Conservation (phyloP, 2,888 invertebrate species). For the Eremobia ochroleuca region DNA sequence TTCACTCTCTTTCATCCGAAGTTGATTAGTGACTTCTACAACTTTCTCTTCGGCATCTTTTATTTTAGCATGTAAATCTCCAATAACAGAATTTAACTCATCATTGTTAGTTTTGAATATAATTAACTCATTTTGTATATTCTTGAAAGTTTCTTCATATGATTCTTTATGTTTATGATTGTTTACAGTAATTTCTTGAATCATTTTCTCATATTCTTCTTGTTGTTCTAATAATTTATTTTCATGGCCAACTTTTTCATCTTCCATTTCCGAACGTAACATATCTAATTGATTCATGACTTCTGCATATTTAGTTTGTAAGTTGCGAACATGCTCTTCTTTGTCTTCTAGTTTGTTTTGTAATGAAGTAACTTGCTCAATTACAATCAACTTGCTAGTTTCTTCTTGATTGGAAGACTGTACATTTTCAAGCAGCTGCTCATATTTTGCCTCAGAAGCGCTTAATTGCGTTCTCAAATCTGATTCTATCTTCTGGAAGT, state of each 20-base stretch:
- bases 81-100: slow-evolving; percentile 75
- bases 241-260: slow-evolving; percentile 85
- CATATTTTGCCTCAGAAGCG: slow-evolving; percentile 87
- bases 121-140: slow-evolving; percentile 77
- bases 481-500: slow-evolving; percentile 90
- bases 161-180: slow-evolving; percentile 71
- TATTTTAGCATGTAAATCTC: slow-evolving; percentile 72
- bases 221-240: slow-evolving; percentile 85
- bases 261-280: slow-evolving; percentile 87
- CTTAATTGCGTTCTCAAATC: slow-evolving; percentile 89
- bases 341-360: slow-evolving; percentile 87
- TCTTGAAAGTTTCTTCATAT: slow-evolving; percentile 74
- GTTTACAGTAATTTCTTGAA: slow-evolving; percentile 77
- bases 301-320: slow-evolving; percentile 86
- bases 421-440: slow-evolving; percentile 85
- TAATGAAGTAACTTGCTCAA: slow-evolving; percentile 84
- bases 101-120: slow-evolving; percentile 74
- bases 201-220: slow-evolving; percentile 86
- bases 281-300: slow-evolving; percentile 83
- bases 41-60: slow-evolving; percentile 74
- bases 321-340: slow-evolving; percentile 83
- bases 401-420: slow-evolving; percentile 88
- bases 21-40: slow-evolving; percentile 77
- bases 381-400: slow-evolving; percentile 83
- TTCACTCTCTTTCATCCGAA: slow-evolving; percentile 84